A percentile compares a stretch with the other conserved stretches of the same genome.
Conservation (phyloP, 2,888 invertebrate genomes). For the Trissolcus brochymenae region DNA sequence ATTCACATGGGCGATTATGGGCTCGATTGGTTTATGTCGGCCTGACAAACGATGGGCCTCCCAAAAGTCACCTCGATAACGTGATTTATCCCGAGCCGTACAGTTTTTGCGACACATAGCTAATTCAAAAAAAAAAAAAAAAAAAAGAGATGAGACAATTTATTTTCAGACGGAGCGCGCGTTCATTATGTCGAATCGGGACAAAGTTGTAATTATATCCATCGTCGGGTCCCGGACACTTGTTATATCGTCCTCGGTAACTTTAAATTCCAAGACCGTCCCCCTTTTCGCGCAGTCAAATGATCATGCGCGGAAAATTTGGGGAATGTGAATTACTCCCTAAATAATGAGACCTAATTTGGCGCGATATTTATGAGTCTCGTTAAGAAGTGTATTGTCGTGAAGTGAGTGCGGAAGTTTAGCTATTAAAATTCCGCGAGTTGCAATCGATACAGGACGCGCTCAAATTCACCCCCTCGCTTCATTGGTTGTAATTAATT, state of each 20-base stretch:
- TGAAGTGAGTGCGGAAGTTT: conserved; percentile 43
- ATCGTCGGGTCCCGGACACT: background rate
- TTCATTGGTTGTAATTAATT: conserved; percentile 64
- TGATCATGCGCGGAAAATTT: conserved; percentile 24
- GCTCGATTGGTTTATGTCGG: conserved; percentile 49
- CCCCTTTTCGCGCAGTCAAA: conserved; percentile 1
- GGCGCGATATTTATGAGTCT: conserved; percentile 32
- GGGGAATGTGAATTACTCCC: conserved; percentile 25
- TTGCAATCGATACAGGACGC: conserved; percentile 50
- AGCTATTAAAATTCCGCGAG: conserved; percentile 48
- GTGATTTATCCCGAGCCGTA: conserved; percentile 34
- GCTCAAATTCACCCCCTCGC: conserved; percentile 53
- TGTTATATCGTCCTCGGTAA: background rate
- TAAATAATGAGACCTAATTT: conserved; percentile 54
- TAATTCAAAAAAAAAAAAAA: no score
- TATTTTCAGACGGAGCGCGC: conserved; percentile 13
- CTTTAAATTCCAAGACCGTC: conserved; percentile 15
- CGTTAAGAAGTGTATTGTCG: conserved; percentile 52
- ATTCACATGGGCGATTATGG: conserved; percentile 51
- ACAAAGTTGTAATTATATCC: background rate
- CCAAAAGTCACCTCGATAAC: conserved; percentile 50
- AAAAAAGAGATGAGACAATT: conserved; percentile 9
- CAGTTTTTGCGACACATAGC: conserved; percentile 16
- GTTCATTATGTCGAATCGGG: background rate
- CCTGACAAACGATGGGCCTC: conserved; percentile 40